Evolutionary conservation across 2,797 vertebrate genomes (phyloP).

Genomic region (Eleutherodactylus coqui): DNA sequence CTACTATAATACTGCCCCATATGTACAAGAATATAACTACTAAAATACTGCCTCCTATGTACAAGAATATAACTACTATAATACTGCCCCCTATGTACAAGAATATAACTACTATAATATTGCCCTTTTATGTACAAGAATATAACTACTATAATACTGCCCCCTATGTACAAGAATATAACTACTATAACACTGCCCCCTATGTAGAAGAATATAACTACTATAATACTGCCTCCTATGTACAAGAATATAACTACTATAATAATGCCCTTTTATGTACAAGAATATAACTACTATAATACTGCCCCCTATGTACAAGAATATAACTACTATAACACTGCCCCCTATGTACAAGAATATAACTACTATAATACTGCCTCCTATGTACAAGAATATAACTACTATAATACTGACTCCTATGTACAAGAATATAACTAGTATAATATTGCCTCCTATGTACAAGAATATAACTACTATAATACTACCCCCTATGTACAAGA

Average conservation of each 20-base stretch:
- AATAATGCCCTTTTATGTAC: no score
- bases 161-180: no score
- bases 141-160: no score
- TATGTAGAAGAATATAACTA: conserved; percentile 1
- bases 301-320: background rate
- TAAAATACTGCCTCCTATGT: no score
- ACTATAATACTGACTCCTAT: conserved; percentile 15
- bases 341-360: background rate
- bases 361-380: conserved; percentile 16
- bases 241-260: background rate
- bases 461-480: no score
- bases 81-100: background rate
- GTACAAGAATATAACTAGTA: no score
- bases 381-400: conserved; percentile 17
- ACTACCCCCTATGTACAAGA: no score
- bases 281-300: background rate
- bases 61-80: background rate
- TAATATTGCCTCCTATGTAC: no score
- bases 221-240: background rate
- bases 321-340: conserved; percentile 18
- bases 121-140: no score
- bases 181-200: no score
- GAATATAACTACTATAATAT: no score
- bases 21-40: background rate
- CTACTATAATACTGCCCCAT: background rate